Conservation (phyloP, 2,888 invertebrate species). For the Hirtodrosophila confusa region DNA sequence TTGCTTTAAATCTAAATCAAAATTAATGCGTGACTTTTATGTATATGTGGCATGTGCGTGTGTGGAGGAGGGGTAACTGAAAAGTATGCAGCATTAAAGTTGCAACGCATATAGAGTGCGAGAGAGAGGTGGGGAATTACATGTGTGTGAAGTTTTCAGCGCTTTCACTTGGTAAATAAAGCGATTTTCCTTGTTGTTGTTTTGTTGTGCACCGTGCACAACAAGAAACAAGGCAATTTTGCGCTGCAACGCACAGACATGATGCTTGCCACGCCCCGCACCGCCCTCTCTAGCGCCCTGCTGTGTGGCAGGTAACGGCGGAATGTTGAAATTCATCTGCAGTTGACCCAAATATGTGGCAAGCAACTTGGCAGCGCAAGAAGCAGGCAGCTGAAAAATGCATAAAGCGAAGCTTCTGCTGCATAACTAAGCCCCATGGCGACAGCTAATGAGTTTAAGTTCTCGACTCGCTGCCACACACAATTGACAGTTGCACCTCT, state of each 20-base stretch:
- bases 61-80: conserved; percentile 12
- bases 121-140: not conserved
- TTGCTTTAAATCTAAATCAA: conserved; percentile 42
- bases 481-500: conserved; percentile 60
- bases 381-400: conserved; percentile 55
- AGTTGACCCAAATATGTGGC: conserved; percentile 72
- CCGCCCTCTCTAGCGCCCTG: too few species aligned
- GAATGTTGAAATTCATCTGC: conserved; percentile 10
- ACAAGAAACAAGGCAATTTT: conserved; percentile 65
- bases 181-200: conserved; percentile 55
- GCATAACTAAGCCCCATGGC: conserved; percentile 67
- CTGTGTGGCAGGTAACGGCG: conserved; percentile 21
- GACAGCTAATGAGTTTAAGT: conserved; percentile 76
- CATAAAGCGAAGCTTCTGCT: conserved; percentile 48
- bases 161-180: conserved; percentile 64
- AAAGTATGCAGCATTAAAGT: conserved; percentile 58
- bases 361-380: conserved; percentile 55
- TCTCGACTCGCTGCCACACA: conserved; percentile 62
- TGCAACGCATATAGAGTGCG: conserved; percentile 1
- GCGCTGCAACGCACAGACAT: conserved; percentile 46
- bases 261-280: not conserved
- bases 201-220: conserved; percentile 9
- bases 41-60: conserved; percentile 11
- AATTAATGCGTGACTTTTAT: conserved; percentile 45
- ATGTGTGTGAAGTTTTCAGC: conserved; percentile 39